A percentile compares a stretch with the other conserved stretches of the same genome.
Conservation (phyloP, 1,140 invertebrate species). For the Caerostris darwini region DNA sequence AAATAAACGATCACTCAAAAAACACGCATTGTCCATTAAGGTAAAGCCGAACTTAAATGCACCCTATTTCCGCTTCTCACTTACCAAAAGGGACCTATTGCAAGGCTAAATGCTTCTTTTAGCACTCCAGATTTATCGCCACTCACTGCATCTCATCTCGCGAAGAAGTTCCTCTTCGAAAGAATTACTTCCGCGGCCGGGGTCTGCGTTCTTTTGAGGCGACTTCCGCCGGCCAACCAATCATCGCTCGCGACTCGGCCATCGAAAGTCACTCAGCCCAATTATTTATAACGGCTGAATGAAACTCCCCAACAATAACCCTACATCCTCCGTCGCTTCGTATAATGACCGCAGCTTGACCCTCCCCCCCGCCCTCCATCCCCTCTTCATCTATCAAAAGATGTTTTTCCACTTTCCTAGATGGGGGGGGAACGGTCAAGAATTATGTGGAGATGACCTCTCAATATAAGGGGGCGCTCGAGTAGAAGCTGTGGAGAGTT, state of each 20-base stretch:
- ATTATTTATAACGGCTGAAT: constrained; percentile 43
- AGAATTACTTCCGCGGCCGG: constrained; percentile 15
- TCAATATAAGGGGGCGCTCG: neutral
- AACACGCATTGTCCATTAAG: no score
- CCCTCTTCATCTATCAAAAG: constrained; percentile 2
- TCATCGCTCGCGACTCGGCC: neutral
- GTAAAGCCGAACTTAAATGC: no score
- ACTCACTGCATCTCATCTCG: neutral
- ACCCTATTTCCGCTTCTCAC: no score
- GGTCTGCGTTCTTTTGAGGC: constrained; percentile 18
- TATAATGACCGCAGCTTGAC: constrained; percentile 17
- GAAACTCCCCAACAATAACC: constrained; percentile 16
- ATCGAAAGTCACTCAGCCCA: constrained; percentile 38
- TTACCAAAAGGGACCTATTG: no score
- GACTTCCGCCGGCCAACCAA: constrained; percentile 5
- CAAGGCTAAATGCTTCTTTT: neutral
- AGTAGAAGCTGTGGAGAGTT: neutral
- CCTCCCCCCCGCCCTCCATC: neutral
- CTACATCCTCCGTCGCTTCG: constrained; percentile 28
- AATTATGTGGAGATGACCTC: constrained; percentile 34
- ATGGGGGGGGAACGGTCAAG: neutral
- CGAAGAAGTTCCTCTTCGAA: neutral
- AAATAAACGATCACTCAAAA: no score
- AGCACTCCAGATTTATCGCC: neutral
- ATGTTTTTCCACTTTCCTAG: constrained; percentile 36